A percentile compares a stretch with the other conserved stretches of the same genome.
Conservation (phyloP, 2,113 vertebrate genomes). For the Pluvianellus socialis region DNA sequence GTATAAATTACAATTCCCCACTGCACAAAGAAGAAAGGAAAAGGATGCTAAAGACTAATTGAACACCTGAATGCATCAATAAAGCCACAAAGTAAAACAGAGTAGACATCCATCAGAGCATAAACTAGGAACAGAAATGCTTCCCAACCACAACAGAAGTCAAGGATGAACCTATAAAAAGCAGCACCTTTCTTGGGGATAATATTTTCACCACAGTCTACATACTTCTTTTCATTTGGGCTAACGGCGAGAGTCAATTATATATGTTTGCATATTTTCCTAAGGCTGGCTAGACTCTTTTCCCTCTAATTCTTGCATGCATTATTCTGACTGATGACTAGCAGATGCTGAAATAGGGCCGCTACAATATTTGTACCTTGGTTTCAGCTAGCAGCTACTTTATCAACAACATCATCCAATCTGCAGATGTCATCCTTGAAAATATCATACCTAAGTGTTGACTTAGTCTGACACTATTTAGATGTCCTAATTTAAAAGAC, state of each 20-base stretch:
- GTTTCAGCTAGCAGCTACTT: background rate
- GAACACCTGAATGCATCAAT: background rate
- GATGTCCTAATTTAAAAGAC: background rate
- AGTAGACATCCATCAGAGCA: background rate
- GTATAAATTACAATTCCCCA: background rate
- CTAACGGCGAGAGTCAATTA: background rate
- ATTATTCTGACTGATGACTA: background rate
- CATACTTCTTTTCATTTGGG: background rate
- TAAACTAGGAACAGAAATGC: background rate
- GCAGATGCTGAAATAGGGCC: background rate
- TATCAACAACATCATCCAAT: background rate
- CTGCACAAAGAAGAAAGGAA: background rate
- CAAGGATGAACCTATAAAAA: background rate
- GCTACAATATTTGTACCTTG: background rate
- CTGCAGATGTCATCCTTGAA: background rate
- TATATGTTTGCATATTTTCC: background rate
- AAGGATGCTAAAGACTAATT: background rate
- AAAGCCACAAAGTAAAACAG: background rate
- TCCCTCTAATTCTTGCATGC: background rate
- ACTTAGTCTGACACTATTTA: background rate
- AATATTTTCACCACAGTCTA: background rate
- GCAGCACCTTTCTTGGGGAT: background rate
- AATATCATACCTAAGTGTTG: background rate
- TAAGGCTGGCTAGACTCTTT: background rate
- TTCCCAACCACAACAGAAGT: background rate